phyloP scores from a whole-genome alignment of 2,113 vertebrate species.

The Todiramphus chloris region DNA sequence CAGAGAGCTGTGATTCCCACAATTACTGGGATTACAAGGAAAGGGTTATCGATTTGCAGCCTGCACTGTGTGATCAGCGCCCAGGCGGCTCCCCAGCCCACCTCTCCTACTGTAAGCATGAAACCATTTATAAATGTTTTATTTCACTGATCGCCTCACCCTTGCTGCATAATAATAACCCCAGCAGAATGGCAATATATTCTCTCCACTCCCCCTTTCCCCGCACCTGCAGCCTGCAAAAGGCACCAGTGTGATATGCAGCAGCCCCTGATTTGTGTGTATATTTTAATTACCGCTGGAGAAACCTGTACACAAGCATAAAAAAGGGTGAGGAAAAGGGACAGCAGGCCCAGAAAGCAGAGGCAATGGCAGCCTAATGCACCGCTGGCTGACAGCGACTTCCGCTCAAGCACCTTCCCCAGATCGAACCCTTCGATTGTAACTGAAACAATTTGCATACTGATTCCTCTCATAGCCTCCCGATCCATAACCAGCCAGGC shows the following conservation, averaged over 20 bases:
- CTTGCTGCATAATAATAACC: slow-evolving; percentile 72
- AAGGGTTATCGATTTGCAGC: slow-evolving; percentile 79
- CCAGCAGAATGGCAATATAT: slow-evolving; percentile 9
- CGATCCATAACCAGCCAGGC: slow-evolving; percentile 91
- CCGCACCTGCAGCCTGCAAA: neutral
- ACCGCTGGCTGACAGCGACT: slow-evolving; percentile 90
- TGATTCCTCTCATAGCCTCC: slow-evolving; percentile 94
- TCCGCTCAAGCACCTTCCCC: slow-evolving; percentile 81
- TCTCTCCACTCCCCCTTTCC: slow-evolving; percentile 32
- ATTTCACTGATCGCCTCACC: slow-evolving; percentile 72
- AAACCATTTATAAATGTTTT: slow-evolving; percentile 77
- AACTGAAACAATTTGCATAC: slow-evolving; percentile 99
- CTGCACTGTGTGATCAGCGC: slow-evolving; percentile 72
- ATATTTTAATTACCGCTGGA: slow-evolving; percentile 72
- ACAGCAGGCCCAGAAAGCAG: slow-evolving; percentile 66
- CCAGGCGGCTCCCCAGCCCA: slow-evolving; percentile 47
- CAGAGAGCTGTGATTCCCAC: slow-evolving; percentile 76
- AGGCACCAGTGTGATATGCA: slow-evolving; percentile 38
- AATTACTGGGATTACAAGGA: slow-evolving; percentile 81
- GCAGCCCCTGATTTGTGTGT: slow-evolving; percentile 65
- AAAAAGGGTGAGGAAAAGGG: slow-evolving; percentile 31
- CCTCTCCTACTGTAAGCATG: slow-evolving; percentile 71
- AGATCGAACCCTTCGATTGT: slow-evolving; percentile 99
- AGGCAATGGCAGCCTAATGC: slow-evolving; percentile 80
- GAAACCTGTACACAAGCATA: slow-evolving; percentile 71